These are phyloP conservation scores for Pangasius djambal DNA, from an alignment of 2,797 vertebrate species.

Conservation along the genomic window DNA sequence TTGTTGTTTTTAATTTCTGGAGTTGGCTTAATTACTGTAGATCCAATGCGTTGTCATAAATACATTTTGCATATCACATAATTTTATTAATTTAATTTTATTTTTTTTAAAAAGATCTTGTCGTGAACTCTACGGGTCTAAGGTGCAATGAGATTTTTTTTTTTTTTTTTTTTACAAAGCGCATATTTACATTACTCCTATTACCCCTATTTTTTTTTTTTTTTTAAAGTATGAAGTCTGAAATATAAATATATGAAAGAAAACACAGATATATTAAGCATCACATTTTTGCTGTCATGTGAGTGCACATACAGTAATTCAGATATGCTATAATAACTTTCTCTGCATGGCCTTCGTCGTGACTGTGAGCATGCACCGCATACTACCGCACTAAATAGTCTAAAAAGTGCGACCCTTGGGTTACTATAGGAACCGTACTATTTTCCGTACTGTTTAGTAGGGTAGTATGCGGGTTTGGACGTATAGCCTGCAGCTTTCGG, in stretches of 20 bases:
- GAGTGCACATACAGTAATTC: background rate
- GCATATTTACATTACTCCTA: background rate
- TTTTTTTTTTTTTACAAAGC: background rate
- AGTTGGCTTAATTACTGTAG: background rate
- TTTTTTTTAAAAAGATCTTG: background rate
- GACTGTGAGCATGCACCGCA: background rate
- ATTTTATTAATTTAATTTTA: background rate
- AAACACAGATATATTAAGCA: background rate
- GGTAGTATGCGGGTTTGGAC: slow-evolving; percentile 40
- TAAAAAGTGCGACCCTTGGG: background rate
- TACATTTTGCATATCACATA: background rate
- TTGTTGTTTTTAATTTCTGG: no score
- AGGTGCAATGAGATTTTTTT: no score
- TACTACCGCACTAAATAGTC: slow-evolving; percentile 3
- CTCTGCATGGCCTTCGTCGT: slow-evolving; percentile 10
- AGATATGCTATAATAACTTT: background rate
- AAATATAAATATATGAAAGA: background rate
- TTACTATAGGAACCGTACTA: slow-evolving; percentile 3
- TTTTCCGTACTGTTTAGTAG: background rate
- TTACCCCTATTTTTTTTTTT: background rate
- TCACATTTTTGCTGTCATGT: background rate
- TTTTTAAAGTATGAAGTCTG: background rate
- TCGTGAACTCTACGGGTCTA: background rate
- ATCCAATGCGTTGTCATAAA: background rate
- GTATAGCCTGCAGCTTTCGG: slow-evolving; percentile 68